Conservation (phyloP, 2,113 vertebrate genomes). For the Microcebus tavaratra region DNA sequence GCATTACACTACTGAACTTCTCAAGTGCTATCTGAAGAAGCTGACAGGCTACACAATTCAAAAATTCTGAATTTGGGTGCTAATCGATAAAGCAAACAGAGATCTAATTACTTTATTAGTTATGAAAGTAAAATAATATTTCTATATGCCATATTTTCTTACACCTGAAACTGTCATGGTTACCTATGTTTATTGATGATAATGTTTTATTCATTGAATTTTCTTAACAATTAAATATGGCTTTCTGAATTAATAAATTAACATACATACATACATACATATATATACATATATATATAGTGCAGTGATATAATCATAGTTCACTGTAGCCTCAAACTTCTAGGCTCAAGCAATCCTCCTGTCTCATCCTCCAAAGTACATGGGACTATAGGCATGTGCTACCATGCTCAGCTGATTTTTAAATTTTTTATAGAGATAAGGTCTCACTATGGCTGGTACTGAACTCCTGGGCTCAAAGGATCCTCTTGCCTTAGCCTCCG, state of each 20-base stretch:
- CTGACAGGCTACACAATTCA: neutral
- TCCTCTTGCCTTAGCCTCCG: too few relatives aligned
- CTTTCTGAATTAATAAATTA: neutral
- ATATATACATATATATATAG: too few relatives aligned
- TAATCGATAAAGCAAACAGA: neutral
- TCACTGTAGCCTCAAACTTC: too few relatives aligned
- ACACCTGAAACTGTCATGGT: neutral
- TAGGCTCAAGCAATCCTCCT: too few relatives aligned
- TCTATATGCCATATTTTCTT: neutral
- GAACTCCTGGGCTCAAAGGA: too few relatives aligned
- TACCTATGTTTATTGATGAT: neutral
- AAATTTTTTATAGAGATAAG: too few relatives aligned
- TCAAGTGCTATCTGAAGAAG: neutral
- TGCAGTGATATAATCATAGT: too few relatives aligned
- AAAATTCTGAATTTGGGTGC: neutral
- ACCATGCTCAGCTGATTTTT: too few relatives aligned
- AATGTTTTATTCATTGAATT: conserved; percentile 18
- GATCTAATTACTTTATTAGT: neutral
- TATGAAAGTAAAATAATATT: conserved; percentile 11
- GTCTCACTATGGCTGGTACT: too few relatives aligned
- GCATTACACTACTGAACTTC: neutral
- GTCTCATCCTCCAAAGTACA: too few relatives aligned
- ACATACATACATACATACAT: too few relatives aligned
- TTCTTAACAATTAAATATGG: conserved; percentile 45
- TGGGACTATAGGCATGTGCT: too few relatives aligned